Evolutionary conservation across 2,888 invertebrate species (phyloP), one percentile per base, ranked within the genome.

Genomic region (Rotaria magnacalcarata): DNA sequence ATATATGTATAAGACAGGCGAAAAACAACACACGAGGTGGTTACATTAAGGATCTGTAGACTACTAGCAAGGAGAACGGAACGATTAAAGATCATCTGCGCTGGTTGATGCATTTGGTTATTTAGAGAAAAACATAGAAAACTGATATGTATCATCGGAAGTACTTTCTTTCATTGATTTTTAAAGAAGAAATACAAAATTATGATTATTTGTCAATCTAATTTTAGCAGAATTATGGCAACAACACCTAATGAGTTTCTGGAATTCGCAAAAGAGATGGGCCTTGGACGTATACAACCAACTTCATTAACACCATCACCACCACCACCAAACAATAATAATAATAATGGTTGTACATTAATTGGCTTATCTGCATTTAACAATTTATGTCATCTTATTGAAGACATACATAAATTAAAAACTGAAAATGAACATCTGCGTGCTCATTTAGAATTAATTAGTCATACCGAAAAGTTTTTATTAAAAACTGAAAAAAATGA

Each of bases 391-490:
- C 80, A 47, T 80, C 47, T 80, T 5, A 80, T 80, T 24, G 80
- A 80, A 47, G 47, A 80, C 0, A 80, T 80, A 24, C 80, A 80
- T n/a, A 80, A 5, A 10, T 80, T 80, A 47, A 43, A 47, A 80
- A 14, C 47, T 21, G 80, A 80, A 80, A 80, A 80, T 80, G n/a
- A 80, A 5, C 80, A 14, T 80, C 34, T 80, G n/a, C 80, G 80
- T 47, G 24, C 47, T 19, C 80, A 47, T n/a, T n/a, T 80, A 2
- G 80, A 47, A 10, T 47, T 80, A 80, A 11, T 80, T 80, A 47
- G 47, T 47, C 43, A n/a, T 24, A 14, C 47, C 11, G 47, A 80
- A 47, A 80, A 80, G n/a, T 47, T 80, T n/a, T 7, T 47, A 24
- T 43, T 19, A n/a, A 60, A 60, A 27, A 34, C 3, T 34, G 34